Base-by-base conservation (phyloP, 2,113 vertebrate genomes). In the Ceyx margarethae region DNA sequence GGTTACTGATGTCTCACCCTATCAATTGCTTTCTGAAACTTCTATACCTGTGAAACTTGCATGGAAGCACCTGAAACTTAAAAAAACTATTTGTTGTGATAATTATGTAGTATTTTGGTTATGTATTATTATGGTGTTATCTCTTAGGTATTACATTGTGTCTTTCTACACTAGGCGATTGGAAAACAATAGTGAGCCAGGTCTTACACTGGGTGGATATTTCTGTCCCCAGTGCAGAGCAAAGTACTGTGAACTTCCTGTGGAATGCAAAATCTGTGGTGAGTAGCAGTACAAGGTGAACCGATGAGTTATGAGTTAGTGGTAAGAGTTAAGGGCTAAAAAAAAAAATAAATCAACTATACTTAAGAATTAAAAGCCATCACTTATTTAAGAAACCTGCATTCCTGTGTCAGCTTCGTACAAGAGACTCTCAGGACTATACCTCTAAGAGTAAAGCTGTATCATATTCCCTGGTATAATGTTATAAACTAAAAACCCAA, bases 201-300 rank as follows among this genome's bases (percentile, higher is more conserved):
- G 97, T 61, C 98, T 99, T 66, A 98, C 98, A 17, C 95, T 99
- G 45, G 99, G 98, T 84, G 99, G 99, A 4, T 99, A 99, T 95
- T 99, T 98, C 92, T 99, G 99, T 88, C 99, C 99, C 3, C 99
- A 99, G 87, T 99, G 99, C 91, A 98, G 98, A 87, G 98, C 98
- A 48, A 99, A 99, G 91, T 99, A 99, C 97, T 98, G 97, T 29
- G 99, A 99, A 85, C 98, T 99, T 64, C 99, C 99, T 5, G 99
- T 99, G 85, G 99, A 99, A 95, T 99, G 99, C 96, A 99, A 98
- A 98, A 97, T 99, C 78, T 99, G 99, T 92, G 99, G 99, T 99
- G 97, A 77, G 99, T 97, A 87, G 8, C 51, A 73, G 66, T 33
- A 81, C 61, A 7, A 76, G 16, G 13, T 79, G 45, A 77, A 33